phyloP scores from a whole-genome alignment of 2,113 vertebrate genomes.

The Phodopus roborovskii region DNA sequence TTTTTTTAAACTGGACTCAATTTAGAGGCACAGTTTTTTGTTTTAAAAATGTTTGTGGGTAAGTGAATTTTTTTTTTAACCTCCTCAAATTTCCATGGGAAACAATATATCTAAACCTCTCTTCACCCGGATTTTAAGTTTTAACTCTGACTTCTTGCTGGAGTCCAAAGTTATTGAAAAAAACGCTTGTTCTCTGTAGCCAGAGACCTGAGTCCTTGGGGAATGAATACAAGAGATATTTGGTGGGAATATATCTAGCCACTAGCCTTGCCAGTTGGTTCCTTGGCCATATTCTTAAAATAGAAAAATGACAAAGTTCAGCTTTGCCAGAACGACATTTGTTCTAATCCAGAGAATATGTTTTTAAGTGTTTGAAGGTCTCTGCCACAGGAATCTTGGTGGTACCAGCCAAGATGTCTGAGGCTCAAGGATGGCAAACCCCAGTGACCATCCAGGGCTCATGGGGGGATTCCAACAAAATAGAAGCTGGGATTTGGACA shows the following conservation, averaged over 20 bases:
- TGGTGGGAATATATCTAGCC: slow-evolving; percentile 62
- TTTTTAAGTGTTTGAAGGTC: slow-evolving; percentile 74
- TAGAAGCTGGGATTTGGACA: slow-evolving; percentile 66
- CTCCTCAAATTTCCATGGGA: background rate
- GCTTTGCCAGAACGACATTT: slow-evolving; percentile 67
- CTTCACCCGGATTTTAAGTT: background rate
- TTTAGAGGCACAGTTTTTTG: background rate
- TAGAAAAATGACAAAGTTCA: slow-evolving; percentile 78
- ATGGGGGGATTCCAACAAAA: slow-evolving; percentile 69
- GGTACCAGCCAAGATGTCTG: slow-evolving; percentile 74
- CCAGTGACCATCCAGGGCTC: slow-evolving; percentile 68
- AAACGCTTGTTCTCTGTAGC: background rate
- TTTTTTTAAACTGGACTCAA: background rate
- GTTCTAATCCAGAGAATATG: slow-evolving; percentile 72
- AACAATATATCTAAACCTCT: background rate
- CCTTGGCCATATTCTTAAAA: slow-evolving; percentile 76
- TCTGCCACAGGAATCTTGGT: slow-evolving; percentile 77
- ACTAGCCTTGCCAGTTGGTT: slow-evolving; percentile 70
- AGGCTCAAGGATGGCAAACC: slow-evolving; percentile 70
- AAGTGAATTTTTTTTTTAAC: background rate
- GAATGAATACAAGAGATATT: slow-evolving; percentile 25
- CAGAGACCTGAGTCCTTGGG: slow-evolving; percentile 31
- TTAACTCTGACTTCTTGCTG: background rate
- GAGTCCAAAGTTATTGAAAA: background rate
- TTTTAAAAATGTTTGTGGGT: background rate